Evolutionary conservation across 2,113 vertebrate genomes (phyloP).

Genomic region (Oryzias celebensis): DNA sequence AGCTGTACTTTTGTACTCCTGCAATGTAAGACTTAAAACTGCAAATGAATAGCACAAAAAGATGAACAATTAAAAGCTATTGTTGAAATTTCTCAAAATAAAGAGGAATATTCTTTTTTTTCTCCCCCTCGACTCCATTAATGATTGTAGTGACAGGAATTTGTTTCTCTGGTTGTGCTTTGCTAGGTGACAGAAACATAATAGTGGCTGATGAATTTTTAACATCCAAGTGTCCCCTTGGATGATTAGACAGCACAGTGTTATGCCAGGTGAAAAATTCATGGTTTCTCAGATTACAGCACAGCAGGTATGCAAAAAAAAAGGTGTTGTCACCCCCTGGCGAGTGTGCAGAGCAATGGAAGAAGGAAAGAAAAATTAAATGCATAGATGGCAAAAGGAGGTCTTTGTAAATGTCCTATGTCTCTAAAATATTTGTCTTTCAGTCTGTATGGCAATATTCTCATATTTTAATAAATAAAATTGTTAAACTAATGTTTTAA

Average conservation of each 20-base stretch:
- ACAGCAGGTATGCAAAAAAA: conserved; percentile 8
- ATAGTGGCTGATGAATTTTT: conserved; percentile 11
- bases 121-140: conserved; percentile 29
- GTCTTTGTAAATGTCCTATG: not conserved
- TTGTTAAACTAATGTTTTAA: too few relatives aligned
- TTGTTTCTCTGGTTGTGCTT: conserved; percentile 35
- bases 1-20: too few relatives aligned
- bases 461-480: too few relatives aligned
- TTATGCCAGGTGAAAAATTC: conserved; percentile 1
- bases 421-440: not conserved
- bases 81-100: conserved; percentile 24
- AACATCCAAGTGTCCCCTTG: conserved; percentile 5
- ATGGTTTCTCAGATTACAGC: not conserved
- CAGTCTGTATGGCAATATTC: too few relatives aligned
- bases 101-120: not conserved
- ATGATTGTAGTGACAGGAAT: conserved; percentile 9
- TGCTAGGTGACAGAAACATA: conserved; percentile 10
- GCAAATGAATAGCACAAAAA: too few relatives aligned
- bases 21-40: too few relatives aligned
- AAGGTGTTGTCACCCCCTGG: conserved; percentile 72
- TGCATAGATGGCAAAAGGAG: not conserved
- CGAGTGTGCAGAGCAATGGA: conserved; percentile 22
- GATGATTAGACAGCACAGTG: not conserved
- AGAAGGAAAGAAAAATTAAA: not conserved
- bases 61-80: too few relatives aligned